Evolutionary conservation across 2,888 invertebrate genomes (phyloP).

Genomic region (Cheilosia vernalis): DNA sequence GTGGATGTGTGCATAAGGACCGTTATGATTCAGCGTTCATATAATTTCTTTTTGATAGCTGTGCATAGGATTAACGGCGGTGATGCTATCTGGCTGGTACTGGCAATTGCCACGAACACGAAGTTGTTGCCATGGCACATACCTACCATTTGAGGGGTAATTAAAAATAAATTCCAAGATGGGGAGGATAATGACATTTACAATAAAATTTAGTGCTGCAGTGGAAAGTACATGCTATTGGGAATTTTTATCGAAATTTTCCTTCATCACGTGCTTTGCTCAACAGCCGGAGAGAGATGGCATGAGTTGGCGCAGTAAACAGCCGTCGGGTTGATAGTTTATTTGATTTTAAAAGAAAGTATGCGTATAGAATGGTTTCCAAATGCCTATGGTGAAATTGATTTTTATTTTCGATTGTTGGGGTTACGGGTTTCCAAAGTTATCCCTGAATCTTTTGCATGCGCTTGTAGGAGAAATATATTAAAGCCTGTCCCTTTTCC

Average conservation of each 20-base stretch:
- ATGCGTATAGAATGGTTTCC: too few species aligned
- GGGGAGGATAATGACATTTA: slow-evolving; percentile 38
- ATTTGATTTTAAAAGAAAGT: too few species aligned
- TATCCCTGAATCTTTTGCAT: too few species aligned
- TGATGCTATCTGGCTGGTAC: not conserved
- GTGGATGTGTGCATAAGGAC: not conserved
- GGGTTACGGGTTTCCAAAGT: too few species aligned
- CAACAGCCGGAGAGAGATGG: not conserved
- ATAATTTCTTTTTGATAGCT: slow-evolving; percentile 63
- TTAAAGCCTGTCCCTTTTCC: too few species aligned
- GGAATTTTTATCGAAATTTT: not conserved
- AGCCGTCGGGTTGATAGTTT: too few species aligned
- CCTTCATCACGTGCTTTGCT: not conserved
- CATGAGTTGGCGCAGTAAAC: not conserved
- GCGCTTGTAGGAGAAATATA: too few species aligned
- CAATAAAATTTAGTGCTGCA: slow-evolving; percentile 10
- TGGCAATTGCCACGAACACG: slow-evolving; percentile 25
- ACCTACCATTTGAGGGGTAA: slow-evolving; percentile 42
- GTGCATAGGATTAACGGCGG: slow-evolving; percentile 47
- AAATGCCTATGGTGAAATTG: too few species aligned
- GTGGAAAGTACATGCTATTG: not conserved
- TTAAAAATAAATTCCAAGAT: slow-evolving; percentile 42
- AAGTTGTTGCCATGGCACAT: slow-evolving; percentile 19
- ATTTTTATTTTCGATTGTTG: too few species aligned
- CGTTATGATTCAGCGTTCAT: slow-evolving; percentile 44